Conservation (phyloP, 2,113 vertebrate species). For the Sceloporus tristichus region DNA sequence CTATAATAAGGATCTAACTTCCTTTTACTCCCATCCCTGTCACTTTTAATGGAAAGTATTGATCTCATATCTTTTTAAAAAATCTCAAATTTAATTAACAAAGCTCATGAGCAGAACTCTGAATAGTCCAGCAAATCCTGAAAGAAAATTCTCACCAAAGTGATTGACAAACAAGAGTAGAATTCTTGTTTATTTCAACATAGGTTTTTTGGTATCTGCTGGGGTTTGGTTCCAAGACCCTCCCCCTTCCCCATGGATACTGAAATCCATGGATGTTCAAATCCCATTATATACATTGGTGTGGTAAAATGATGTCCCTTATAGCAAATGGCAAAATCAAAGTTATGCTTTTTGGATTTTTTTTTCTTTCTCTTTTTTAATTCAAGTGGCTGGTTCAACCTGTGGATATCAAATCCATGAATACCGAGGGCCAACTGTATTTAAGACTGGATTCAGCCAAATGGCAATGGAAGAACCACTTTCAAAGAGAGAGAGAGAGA, state of each 20-base stretch:
- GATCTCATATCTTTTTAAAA: fast-evolving
- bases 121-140: not conserved
- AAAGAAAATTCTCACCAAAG: slow-evolving; percentile 7
- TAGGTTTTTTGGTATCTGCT: too few species aligned
- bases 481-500: not conserved
- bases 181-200: not conserved
- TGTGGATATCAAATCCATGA: too few species aligned
- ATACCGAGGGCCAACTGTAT: too few species aligned
- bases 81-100: not conserved
- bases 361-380: too few species aligned
- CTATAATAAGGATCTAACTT: not conserved
- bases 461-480: not conserved
- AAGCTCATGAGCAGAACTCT: not conserved
- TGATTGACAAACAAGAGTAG: not conserved
- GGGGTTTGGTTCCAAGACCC: too few species aligned
- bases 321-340: too few species aligned
- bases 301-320: too few species aligned
- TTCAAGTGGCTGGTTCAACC: too few species aligned
- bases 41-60: not conserved
- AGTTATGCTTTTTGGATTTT: too few species aligned
- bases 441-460: not conserved
- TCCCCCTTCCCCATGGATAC: too few species aligned
- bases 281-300: too few species aligned
- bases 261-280: too few species aligned
- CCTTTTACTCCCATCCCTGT: not conserved